Evolutionary conservation across 2,888 invertebrate genomes (phyloP).

Genomic region (Polyommatus iphigenia): DNA sequence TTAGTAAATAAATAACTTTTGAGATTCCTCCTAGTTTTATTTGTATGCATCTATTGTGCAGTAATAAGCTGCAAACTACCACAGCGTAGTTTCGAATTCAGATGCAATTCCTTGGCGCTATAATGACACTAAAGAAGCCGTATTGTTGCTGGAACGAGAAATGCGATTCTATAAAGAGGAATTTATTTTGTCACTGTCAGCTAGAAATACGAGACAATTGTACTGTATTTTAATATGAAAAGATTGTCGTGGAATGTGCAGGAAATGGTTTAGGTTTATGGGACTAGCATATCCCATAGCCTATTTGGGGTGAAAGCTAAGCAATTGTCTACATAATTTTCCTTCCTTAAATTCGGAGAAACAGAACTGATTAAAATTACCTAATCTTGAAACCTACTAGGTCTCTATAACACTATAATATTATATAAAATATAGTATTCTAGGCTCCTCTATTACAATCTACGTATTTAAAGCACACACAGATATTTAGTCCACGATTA

Average conservation of each 20-base stretch:
- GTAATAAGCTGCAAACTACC: constrained; percentile 17
- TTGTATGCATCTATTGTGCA: constrained; percentile 3
- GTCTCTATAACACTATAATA: too few relatives aligned
- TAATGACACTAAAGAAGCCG: constrained; percentile 18
- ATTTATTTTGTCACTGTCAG: constrained; percentile 11
- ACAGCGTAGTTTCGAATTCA: constrained; percentile 17
- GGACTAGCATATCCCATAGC: too few relatives aligned
- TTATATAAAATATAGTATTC: too few relatives aligned
- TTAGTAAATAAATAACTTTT: not conserved
- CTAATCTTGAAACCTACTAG: too few relatives aligned
- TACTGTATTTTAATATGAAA: not conserved
- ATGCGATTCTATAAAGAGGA: not conserved
- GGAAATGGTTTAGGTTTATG: too few relatives aligned
- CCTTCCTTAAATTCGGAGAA: too few relatives aligned
- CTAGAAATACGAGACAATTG: not conserved
- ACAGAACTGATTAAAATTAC: too few relatives aligned
- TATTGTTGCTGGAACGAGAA: constrained; percentile 18
- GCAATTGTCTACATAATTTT: too few relatives aligned
- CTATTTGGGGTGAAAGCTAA: too few relatives aligned
- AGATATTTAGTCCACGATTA: too few relatives aligned
- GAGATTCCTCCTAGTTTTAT: not conserved
- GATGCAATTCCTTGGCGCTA: constrained; percentile 7
- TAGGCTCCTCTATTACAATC: too few relatives aligned
- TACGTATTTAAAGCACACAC: too few relatives aligned
- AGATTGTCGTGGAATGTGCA: not conserved